Evolutionary conservation across 2,888 invertebrate genomes (phyloP), one percentile per base, ranked within the genome.

Genomic region (Trichacis sp.): DNA sequence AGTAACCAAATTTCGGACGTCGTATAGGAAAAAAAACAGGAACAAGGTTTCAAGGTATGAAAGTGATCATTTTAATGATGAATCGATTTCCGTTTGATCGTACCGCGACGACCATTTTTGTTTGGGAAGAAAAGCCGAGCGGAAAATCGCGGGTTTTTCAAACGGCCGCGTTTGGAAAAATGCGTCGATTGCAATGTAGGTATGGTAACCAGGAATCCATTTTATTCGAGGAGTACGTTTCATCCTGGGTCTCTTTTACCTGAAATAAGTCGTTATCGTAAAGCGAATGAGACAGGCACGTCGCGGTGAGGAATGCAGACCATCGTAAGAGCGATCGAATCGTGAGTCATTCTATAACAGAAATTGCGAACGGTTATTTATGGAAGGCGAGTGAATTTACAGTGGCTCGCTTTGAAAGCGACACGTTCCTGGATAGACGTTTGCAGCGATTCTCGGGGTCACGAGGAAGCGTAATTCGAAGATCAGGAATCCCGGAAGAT

Each of bases 341-440:
- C 60, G 53, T 53, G 48, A 65, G 53, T 55, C 30, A 58, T 51
- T 17, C 58, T 64, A 64, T 60, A 53, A 53, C 60, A 60, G 60
- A 65, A 65, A 65, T 64, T 60, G 56, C 48, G 56, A 50, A 64
- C 56, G 52, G 64, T 60, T 65, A 65, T 65, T 60, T 65, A 65
- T 55, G 56, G 60, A 50, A 56, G 60, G 45, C 60, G 51, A 65
- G 49, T 60, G 52, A 48, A 45, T 56, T 55, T 51, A 36, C 40
- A 47, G 59, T 48, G 58, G 12, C 43, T 40, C 19, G 24, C 47
- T 51, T 24, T 20, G 49, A 33, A 49, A 46, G 40, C 36, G 47
- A 52, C 53, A 60, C 29, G 55, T 60, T 40, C 19, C 40, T 29
- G 33, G 40, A 49, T 33, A 33, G 11, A 57, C 50, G 30, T 63